Conservation (phyloP, 2,888 invertebrate genomes). For the Phlogophora meticulosa region DNA sequence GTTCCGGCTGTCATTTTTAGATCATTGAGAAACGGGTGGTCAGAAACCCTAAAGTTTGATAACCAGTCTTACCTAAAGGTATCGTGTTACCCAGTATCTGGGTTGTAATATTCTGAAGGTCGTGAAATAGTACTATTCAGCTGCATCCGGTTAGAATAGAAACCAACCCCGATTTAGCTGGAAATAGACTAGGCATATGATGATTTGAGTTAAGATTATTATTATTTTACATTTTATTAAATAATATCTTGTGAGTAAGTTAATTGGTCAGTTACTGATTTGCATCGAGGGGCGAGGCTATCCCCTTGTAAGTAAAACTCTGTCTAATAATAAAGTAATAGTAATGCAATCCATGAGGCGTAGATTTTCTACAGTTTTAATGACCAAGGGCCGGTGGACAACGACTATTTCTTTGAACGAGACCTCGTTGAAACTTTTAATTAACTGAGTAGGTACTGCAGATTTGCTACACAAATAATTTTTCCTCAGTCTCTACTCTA, state of each 20-base stretch:
- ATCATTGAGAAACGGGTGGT: too few species aligned
- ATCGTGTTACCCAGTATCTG: too few species aligned
- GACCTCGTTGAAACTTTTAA: constrained; percentile 74
- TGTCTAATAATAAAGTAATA: constrained; percentile 44
- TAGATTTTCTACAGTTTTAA: constrained; percentile 58
- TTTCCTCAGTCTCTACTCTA: constrained; percentile 26
- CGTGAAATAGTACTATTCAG: too few species aligned
- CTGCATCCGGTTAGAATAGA: too few species aligned
- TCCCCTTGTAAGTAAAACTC: constrained; percentile 48
- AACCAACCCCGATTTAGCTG: too few species aligned
- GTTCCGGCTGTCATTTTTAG: too few species aligned
- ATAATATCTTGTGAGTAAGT: too few species aligned
- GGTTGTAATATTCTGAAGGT: too few species aligned
- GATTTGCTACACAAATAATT: constrained; percentile 57
- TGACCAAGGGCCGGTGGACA: constrained; percentile 62
- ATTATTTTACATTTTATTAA: neutral
- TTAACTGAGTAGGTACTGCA: constrained; percentile 66
- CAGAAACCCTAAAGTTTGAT: too few species aligned
- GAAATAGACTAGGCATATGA: neutral
- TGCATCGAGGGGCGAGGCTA: neutral
- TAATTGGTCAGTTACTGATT: too few species aligned
- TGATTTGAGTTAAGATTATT: neutral
- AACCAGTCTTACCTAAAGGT: too few species aligned
- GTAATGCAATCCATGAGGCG: constrained; percentile 55
- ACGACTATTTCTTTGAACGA: constrained; percentile 68